phyloP scores from a whole-genome alignment of 1,140 invertebrate genomes.

The Rhopalosiphum maidis region DNA sequence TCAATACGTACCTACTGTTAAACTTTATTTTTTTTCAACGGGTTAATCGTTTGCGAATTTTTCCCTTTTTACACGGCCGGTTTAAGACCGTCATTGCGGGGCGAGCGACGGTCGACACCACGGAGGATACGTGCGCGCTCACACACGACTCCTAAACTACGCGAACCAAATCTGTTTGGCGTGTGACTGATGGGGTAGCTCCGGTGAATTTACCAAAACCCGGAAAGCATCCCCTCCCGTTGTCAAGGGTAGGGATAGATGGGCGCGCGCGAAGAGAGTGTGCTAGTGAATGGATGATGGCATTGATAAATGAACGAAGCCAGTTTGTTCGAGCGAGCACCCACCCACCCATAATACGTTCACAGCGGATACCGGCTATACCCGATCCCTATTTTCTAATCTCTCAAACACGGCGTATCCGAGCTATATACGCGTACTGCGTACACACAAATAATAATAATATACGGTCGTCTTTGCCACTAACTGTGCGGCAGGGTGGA shows the following conservation, averaged over 20 bases:
- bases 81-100: not conserved
- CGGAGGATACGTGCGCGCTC: not conserved
- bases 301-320: conserved; percentile 50
- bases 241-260: not conserved
- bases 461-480: not conserved
- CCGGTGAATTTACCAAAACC: not conserved
- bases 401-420: not conserved
- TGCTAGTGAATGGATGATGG: conserved; percentile 43
- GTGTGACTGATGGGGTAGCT: conserved; percentile 46
- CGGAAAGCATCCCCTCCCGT: not conserved
- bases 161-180: conserved; percentile 29
- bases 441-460: not conserved
- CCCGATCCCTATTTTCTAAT: conserved; percentile 18
- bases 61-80: not conserved
- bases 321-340: conserved; percentile 22
- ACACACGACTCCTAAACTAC: not conserved
- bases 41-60: not conserved
- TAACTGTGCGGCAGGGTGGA: not conserved
- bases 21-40: not conserved
- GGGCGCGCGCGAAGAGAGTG: not conserved
- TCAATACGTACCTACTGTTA: not conserved
- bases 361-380: not conserved
- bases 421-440: not conserved
- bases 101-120: not conserved
- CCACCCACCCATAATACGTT: not conserved